Percentiles rank a stretch among this genome's conserved stretches.
phyloP scores from a whole-genome alignment of 2,797 vertebrate species.

The Furcifer pardalis region DNA sequence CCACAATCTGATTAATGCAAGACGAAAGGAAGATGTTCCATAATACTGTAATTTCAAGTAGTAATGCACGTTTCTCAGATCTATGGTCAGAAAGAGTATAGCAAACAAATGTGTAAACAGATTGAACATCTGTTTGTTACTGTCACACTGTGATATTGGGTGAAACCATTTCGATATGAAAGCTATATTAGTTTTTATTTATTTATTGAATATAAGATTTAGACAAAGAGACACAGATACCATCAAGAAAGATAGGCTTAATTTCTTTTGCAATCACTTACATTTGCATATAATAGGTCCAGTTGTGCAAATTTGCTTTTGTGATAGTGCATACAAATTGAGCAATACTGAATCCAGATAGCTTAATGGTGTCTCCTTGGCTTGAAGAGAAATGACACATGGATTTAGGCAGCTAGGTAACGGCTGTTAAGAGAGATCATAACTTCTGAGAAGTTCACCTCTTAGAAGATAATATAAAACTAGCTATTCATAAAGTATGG shows the following conservation, averaged over 20 bases:
- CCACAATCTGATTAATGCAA: background rate
- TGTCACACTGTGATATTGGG: background rate
- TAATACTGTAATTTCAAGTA: background rate
- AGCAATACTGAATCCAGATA: background rate
- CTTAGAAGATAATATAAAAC: background rate
- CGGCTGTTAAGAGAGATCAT: background rate
- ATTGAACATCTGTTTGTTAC: background rate
- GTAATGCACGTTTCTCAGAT: background rate
- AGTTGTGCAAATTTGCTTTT: background rate
- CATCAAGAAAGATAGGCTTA: background rate
- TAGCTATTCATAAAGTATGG: background rate
- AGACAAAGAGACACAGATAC: background rate
- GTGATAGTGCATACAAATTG: background rate
- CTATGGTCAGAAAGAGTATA: background rate
- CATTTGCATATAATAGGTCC: background rate
- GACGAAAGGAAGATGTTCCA: background rate
- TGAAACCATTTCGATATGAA: conserved; percentile 6
- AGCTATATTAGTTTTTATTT: conserved; percentile 12
- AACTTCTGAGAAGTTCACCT: background rate
- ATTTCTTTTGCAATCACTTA: background rate
- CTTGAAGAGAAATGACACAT: background rate
- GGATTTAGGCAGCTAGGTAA: background rate
- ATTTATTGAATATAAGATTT: background rate
- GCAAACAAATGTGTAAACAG: background rate
- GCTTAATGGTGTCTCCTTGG: background rate